Evolutionary conservation across 2,113 vertebrate species (phyloP).

Genomic region (Herpailurus yagouaroundi): DNA sequence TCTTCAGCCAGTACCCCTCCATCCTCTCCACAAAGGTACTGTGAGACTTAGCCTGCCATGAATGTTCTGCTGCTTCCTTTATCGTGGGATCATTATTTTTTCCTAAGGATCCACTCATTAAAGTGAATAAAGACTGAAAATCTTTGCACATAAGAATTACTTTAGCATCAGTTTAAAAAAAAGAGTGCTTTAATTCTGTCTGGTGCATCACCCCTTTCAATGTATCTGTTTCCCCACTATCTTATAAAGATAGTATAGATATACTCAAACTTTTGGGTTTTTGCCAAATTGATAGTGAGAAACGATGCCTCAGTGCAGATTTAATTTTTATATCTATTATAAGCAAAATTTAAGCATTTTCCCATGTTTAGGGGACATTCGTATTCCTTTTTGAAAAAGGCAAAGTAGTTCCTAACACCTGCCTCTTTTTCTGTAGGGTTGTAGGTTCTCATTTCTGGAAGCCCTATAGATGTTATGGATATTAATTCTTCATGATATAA

Average conservation of each 20-base stretch:
- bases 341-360: conserved; percentile 8
- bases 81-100: not conserved
- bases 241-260: not conserved
- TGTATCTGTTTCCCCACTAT: not conserved
- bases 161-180: not conserved
- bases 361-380: not conserved
- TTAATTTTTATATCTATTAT: not conserved
- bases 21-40: not conserved
- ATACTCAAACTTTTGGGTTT: not conserved
- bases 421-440: not conserved
- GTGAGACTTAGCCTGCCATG: not conserved
- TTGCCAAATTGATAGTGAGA: not conserved
- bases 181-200: not conserved
- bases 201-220: not conserved
- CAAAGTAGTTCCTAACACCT: not conserved
- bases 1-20: not conserved
- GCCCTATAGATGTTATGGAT: not conserved
- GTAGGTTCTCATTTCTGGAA: conserved; percentile 10
- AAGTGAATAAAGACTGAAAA: conserved; percentile 11
- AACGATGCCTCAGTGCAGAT: not conserved
- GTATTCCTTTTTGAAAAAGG: not conserved
- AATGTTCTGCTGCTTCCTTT: not conserved
- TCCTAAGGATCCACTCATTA: not conserved
- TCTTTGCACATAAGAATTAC: not conserved
- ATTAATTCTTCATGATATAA: not conserved